A percentile compares a stretch with the other conserved stretches of the same genome.
Evolutionary conservation across 35 echinoderm and acorn worm genomes (phyloP).

Genomic region (Ophiothrix spiculata): DNA sequence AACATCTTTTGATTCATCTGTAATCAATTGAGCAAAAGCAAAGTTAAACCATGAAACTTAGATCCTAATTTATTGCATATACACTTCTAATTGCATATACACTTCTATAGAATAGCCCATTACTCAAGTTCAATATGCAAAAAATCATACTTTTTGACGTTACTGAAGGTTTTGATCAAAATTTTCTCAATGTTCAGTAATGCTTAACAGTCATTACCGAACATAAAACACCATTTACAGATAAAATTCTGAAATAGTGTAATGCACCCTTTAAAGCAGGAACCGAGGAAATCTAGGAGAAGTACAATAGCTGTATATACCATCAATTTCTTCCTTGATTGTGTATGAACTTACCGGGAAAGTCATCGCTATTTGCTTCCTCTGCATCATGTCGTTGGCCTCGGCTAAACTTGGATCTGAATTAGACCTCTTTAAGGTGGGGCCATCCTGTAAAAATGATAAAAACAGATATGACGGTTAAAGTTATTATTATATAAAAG

Average conservation of each 20-base stretch:
- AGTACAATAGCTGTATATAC: background rate
- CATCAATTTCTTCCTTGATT: background rate
- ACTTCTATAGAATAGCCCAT: too few relatives aligned
- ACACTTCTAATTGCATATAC: too few relatives aligned
- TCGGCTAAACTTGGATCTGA: slow-evolving; percentile 88
- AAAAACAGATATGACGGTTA: too few relatives aligned
- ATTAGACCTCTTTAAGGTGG: slow-evolving; percentile 71
- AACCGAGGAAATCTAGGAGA: background rate
- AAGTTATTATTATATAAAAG: too few relatives aligned
- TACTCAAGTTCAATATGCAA: too few relatives aligned
- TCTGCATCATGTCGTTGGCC: slow-evolving; percentile 75
- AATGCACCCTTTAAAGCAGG: background rate
- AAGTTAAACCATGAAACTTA: too few relatives aligned
- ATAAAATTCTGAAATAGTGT: background rate
- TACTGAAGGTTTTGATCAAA: too few relatives aligned
- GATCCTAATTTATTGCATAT: too few relatives aligned
- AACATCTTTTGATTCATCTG: too few relatives aligned
- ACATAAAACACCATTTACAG: background rate
- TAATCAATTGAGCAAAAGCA: too few relatives aligned
- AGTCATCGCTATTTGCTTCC: slow-evolving; percentile 82
- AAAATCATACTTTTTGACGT: too few relatives aligned
- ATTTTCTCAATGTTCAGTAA: too few relatives aligned
- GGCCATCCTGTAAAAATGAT: slow-evolving; percentile 33
- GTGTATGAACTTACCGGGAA: slow-evolving; percentile 75
- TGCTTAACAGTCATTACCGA: background rate